These are phyloP conservation scores for Tolypeutes matacus DNA, from an alignment of 2,797 vertebrate genomes.

Conservation along the genomic window DNA sequence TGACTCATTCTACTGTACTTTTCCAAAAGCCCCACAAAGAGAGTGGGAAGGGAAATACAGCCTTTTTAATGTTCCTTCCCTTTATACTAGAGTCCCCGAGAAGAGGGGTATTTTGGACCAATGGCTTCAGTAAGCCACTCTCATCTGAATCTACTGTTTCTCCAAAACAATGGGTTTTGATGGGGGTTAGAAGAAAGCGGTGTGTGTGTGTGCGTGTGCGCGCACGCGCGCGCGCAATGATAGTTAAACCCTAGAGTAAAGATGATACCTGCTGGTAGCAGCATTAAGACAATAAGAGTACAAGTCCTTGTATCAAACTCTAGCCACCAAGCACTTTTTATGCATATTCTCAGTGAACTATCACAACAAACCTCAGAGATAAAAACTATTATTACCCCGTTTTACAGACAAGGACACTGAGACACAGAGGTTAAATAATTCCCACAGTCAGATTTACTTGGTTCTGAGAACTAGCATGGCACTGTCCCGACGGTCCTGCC, in stretches of 20 bases:
- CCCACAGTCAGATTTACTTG: slow-evolving; percentile 90
- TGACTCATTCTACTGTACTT: neutral
- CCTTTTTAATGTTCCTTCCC: neutral
- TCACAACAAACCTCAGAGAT: neutral
- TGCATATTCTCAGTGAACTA: neutral
- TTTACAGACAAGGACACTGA: neutral
- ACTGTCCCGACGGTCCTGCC: slow-evolving; percentile 98
- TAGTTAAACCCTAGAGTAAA: neutral
- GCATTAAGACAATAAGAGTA: neutral
- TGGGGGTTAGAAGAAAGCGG: neutral
- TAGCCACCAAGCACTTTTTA: neutral
- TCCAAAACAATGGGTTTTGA: neutral
- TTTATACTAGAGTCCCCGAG: neutral
- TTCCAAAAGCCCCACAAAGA: neutral
- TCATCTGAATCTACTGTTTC: neutral
- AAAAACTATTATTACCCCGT: neutral
- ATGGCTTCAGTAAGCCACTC: neutral
- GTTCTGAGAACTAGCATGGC: slow-evolving; percentile 96
- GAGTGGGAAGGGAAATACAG: neutral
- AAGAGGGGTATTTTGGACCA: neutral
- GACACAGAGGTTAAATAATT: neutral
- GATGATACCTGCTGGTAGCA: neutral
- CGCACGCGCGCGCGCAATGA: too few species aligned
- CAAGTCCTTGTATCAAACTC: rapidly evolving
- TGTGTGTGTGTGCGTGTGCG: too few species aligned